phyloP scores from a whole-genome alignment of 2,888 invertebrate genomes.

The Agrypnus murinus region DNA sequence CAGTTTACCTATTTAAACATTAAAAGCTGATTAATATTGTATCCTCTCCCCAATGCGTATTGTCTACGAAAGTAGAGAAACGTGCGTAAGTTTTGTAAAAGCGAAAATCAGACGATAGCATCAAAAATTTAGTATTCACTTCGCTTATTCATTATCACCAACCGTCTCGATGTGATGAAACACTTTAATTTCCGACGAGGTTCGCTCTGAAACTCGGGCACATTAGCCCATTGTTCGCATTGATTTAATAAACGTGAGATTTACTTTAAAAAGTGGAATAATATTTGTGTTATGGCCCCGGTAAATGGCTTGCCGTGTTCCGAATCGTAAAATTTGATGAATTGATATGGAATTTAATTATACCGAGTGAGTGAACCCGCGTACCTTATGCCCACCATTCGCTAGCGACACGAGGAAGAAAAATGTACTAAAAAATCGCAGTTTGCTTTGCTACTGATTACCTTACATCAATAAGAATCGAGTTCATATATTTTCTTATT shows the following conservation, averaged over 20 bases:
- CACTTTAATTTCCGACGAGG: conserved; percentile 63
- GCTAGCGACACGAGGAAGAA: conserved; percentile 45
- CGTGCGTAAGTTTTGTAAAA: conserved; percentile 43
- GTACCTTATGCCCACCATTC: conserved; percentile 41
- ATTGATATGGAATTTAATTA: conserved; percentile 62
- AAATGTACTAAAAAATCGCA: conserved; percentile 50
- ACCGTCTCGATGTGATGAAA: conserved; percentile 59
- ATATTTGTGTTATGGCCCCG: conserved; percentile 58
- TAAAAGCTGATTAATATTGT: conserved; percentile 26
- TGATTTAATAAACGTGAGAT: conserved; percentile 63
- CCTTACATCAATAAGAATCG: conserved; percentile 43
- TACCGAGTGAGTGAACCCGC: conserved; percentile 52
- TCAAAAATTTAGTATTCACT: conserved; percentile 57
- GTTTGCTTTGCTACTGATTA: conserved; percentile 45
- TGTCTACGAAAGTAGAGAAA: conserved; percentile 32
- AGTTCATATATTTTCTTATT: conserved; percentile 41
- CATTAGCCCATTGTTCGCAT: conserved; percentile 63
- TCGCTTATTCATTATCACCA: conserved; percentile 56
- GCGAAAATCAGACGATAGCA: conserved; percentile 44
- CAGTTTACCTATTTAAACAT: conserved; percentile 30
- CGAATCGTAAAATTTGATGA: conserved; percentile 60
- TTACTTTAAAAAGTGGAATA: conserved; percentile 61
- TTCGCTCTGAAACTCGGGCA: conserved; percentile 56
- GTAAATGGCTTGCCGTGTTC: conserved; percentile 55
- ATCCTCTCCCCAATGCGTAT: conserved; percentile 32